Base-by-base conservation (phyloP, 2,797 vertebrate genomes). In the Sebastes matsubarae region DNA sequence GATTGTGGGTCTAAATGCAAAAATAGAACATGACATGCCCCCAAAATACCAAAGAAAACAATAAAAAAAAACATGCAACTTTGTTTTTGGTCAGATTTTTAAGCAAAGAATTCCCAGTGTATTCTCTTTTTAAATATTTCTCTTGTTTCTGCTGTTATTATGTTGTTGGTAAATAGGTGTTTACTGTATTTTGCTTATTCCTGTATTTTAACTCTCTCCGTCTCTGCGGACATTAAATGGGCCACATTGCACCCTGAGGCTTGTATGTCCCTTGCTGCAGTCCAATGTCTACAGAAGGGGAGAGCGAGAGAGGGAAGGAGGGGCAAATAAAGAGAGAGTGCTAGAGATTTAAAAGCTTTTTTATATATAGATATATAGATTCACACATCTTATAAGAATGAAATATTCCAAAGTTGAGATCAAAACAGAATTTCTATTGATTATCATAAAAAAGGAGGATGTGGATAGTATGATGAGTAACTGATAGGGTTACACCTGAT, bases 171-270 rank as follows among this genome's bases (percentile, higher is more conserved):
- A 1, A 61, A 34, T 16, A 10, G 29, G 4, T 60, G 5, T 77
- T 74, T 60, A 36, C 36, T 36, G 36, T 36, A 59, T 75, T 54
- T 70, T 25, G 14, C 79, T 87, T 14, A 38, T 63, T 82, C 22
- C 36, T 77, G 68, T 78, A 20, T 34, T 81, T 42, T 29, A 36
- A 73, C 58, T 68, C 34, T 60, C 32, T 58, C 13, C 66, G 59
- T 74, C 68, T 86, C 69, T 83, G 89, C 8, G 64, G 68, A 88
- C 68, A 80, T 80, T 79, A 94, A 94, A 87, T 93, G 85, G 93
- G 90, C 83, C 93, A 92, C 79, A 87, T 68, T 83, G 81, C 74
- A 82, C 84, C 90, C 88, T 70, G 57, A 89, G 92, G 93, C 89
- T 67, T 57, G n/a, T 72, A 38, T 74, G 80, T 85, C 81, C 87